Percentiles rank a stretch among this genome's conserved stretches.
Evolutionary conservation across 2,113 vertebrate species (phyloP).

Genomic region (Cairina moschata): DNA sequence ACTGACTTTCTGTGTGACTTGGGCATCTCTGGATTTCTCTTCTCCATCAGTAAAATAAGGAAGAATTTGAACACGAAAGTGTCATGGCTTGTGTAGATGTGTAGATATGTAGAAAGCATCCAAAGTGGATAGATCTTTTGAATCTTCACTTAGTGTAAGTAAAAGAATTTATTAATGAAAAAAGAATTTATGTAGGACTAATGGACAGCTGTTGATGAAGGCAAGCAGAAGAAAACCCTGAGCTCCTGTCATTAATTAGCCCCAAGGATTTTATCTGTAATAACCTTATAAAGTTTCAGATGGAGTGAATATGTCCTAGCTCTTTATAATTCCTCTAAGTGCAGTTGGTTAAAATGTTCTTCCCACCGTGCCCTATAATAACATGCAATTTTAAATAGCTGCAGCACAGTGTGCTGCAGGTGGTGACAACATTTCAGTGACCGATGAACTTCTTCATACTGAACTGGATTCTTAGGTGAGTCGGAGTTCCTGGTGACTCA

Average conservation of each 20-base stretch:
- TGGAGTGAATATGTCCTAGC: neutral
- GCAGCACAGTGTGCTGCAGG: neutral
- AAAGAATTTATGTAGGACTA: neutral
- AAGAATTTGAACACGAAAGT: neutral
- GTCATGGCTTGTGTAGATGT: neutral
- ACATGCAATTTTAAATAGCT: neutral
- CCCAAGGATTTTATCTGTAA: neutral
- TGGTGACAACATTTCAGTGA: neutral
- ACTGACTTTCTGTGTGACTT: neutral
- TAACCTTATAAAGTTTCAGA: neutral
- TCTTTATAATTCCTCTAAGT: neutral
- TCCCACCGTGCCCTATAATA: neutral
- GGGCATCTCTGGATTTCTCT: neutral
- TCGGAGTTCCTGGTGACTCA: neutral
- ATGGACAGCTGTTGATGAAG: neutral
- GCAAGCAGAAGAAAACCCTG: neutral
- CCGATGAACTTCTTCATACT: neutral
- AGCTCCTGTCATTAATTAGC: neutral
- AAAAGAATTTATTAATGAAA: neutral
- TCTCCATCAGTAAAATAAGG: neutral
- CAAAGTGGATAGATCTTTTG: neutral
- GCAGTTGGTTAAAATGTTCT: neutral
- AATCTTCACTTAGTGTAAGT: neutral
- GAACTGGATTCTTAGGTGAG: neutral
- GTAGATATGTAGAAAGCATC: neutral